These are phyloP conservation scores for Gavia stellata DNA, from an alignment of 2,113 vertebrate species.

Conservation along the genomic window DNA sequence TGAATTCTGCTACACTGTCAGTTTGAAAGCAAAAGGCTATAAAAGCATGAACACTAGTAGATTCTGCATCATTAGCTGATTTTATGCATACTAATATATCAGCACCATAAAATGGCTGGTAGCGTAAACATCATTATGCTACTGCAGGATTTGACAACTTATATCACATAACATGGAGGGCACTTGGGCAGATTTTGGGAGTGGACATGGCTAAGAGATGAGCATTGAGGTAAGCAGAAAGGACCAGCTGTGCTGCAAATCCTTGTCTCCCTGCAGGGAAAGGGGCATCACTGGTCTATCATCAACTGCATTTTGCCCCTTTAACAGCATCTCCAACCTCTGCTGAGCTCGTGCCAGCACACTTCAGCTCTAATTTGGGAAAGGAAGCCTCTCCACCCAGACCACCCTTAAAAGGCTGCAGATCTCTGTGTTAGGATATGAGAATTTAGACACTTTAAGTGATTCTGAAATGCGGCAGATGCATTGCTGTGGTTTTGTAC, in stretches of 20 bases:
- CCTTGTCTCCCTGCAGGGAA: neutral
- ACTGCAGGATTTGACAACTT: neutral
- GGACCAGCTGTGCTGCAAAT: neutral
- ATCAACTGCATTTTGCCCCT: neutral
- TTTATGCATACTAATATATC: neutral
- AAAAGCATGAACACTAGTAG: neutral
- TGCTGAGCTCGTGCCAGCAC: neutral
- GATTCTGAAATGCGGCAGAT: neutral
- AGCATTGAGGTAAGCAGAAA: neutral
- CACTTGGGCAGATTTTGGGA: neutral
- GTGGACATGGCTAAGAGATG: neutral
- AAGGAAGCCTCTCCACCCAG: neutral
- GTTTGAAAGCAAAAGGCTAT: neutral
- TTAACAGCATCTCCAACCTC: neutral
- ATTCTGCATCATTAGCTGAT: neutral
- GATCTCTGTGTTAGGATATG: neutral
- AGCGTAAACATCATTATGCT: neutral
- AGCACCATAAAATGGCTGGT: neutral
- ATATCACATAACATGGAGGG: neutral
- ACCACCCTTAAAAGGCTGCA: neutral
- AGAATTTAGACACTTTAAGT: neutral
- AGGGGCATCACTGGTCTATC: neutral
- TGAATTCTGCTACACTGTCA: neutral
- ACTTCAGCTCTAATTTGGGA: neutral
- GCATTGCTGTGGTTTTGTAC: neutral